Base-by-base conservation (phyloP, 2,113 vertebrate species). In the Hemicordylus capensis region DNA sequence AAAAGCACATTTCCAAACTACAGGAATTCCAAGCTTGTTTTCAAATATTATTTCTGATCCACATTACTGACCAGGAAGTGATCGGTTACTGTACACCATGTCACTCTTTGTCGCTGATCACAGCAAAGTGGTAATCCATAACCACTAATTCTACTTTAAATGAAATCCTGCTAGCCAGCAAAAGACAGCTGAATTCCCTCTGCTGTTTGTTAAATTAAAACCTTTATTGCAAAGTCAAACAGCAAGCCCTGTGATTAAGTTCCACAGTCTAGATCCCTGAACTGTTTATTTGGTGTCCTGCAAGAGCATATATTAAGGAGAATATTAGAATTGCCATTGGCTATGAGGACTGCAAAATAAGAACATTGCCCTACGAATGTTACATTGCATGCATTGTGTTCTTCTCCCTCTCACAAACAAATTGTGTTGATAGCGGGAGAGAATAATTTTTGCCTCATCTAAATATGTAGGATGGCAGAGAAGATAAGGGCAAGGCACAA, bases 381-480 rank as follows among this genome's bases (percentile, higher is more conserved):
- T 81, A 2, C 1, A 2, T 63, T 85, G 69, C n/a, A 15, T 2
- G 37, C 56, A 37, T 64, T 86, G 69, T 11, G 76, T 88, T 80
- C 19, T 34, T 80, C 20, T 51, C 75, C 0, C 84, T 44, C 81
- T 92, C 88, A n/a, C 90, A 93, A 94, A 89, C 87, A 93, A 95
- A 89, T 88, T 88, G 72, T 76, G 87, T 84, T 87, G 86, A 86
- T 91, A 91, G 63, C 90, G 96, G 93, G 92, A 93, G 97, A 97
- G 93, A 97, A 97, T 96, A 97, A 96, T 97, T 96, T 73, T 97
- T 96, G 96, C 92, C 95, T 96, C 95, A 97, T 95, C 97, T 97
- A 97, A 98, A 98, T 96, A 97, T 86, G 93, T 95, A 97, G 96
- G 93, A 96, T 97, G 94, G 88, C 95, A 94, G 96, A 97, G 97